phyloP scores from a whole-genome alignment of 2,797 vertebrate species.

The Menidia menidia region DNA sequence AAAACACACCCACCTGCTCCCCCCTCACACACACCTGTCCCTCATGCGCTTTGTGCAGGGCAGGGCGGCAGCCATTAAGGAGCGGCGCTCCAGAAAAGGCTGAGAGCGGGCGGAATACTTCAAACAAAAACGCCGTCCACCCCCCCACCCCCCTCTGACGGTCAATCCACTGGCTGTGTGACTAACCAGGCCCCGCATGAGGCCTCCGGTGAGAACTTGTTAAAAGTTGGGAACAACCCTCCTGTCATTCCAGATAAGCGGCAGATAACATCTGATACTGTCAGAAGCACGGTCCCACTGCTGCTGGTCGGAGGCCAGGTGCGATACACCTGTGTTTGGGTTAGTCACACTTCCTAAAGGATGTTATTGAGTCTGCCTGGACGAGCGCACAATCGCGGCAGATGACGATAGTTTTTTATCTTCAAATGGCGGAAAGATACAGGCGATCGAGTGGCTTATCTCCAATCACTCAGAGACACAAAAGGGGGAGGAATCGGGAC shows the following conservation, averaged over 20 bases:
- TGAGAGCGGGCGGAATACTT: conserved; percentile 31
- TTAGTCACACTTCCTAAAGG: conserved; percentile 74
- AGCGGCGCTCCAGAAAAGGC: background rate
- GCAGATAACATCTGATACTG: conserved; percentile 80
- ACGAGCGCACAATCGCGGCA: conserved; percentile 59
- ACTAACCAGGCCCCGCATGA: conserved; percentile 34
- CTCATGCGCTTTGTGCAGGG: conserved; percentile 45
- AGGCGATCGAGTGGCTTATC: conserved; percentile 56
- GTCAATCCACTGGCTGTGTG: conserved; percentile 8
- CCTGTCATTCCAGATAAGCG: conserved; percentile 47
- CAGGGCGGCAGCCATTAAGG: conserved; percentile 47
- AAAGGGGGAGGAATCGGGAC: conserved; percentile 11
- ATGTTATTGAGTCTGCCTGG: conserved; percentile 77
- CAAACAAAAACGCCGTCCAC: conserved; percentile 38
- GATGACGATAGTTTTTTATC: conserved; percentile 56
- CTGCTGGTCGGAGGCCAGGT: conserved; percentile 68
- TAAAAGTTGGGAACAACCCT: conserved; percentile 17
- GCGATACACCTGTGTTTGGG: conserved; percentile 73
- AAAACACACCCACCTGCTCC: conserved; percentile 47
- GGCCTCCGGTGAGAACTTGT: conserved; percentile 24
- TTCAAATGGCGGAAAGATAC: conserved; percentile 47
- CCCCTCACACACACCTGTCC: conserved; percentile 70
- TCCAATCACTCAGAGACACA: conserved; percentile 22
- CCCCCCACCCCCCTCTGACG: background rate
- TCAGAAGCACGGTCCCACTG: conserved; percentile 55